Evolutionary conservation across 2,888 invertebrate genomes (phyloP), one percentile per base, ranked within the genome.

Genomic region (Archaeoteleia sp.): DNA sequence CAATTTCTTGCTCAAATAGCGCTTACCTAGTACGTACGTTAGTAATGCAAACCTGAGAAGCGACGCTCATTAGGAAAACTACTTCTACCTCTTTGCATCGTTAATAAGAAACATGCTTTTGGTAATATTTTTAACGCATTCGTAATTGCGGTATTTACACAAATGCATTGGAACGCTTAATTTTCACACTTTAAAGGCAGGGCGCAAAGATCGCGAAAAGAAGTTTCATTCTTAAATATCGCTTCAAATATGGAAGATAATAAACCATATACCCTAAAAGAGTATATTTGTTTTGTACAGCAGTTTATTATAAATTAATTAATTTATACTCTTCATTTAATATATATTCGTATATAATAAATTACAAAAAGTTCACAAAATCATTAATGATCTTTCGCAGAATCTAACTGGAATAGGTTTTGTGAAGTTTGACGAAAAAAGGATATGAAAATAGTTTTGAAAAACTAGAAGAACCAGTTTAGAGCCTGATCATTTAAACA

Each of bases 1-100:
- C 45, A 55, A 30, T 67, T 55, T 67, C 54, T 67, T 60, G 49
- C 27, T 37, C 34, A 40, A 65, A 55, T 45, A 25, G 35, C 29
- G 14, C 42, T 29, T 30, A 37, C 17, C 34, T 35, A n/a, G 14
- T 34, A 35, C 34, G 40, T 42, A 32, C 42, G 53, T 9, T 2
- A 40, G 29, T 15, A 25, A 29, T 15, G 43, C 9, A 12, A 14
- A 23, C 32, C 32, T 25, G 7, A 37, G 20, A 45, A 15, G 34
- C 32, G 14, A 51, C 37, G 49, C 49, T 60, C 46, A 54, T 54
- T 66, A 60, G 29, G 48, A 42, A 48, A 53, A 34, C 39, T 14
- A 65, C 51, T 58, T 66, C 45, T 58, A 42, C 45, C 55, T 54
- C 25, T 43, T 57, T 48, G 37, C 45, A 29, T 15, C 37, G 49